These are phyloP conservation scores for Archilochus colubris DNA, from an alignment of 2,113 vertebrate species.

Conservation along the genomic window DNA sequence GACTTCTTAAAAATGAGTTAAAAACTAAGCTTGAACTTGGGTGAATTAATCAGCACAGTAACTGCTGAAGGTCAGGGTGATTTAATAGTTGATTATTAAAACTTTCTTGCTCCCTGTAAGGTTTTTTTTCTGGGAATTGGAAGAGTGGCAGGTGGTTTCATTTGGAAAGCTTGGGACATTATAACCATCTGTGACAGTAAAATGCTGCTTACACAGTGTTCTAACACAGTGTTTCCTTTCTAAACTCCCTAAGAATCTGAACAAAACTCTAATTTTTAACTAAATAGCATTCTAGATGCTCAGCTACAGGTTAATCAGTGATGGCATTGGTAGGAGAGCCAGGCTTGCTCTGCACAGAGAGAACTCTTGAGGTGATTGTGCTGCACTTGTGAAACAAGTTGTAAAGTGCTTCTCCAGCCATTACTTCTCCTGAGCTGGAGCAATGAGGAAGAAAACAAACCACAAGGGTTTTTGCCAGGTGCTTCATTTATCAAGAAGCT, in stretches of 20 bases:
- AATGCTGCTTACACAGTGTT: not conserved
- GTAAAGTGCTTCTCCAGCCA: not conserved
- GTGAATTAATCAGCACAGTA: accelerated
- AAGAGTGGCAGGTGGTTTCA: not conserved
- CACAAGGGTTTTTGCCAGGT: not conserved
- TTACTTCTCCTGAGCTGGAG: not conserved
- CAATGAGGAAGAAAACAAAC: not conserved
- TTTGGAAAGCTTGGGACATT: not conserved
- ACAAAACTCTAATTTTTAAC: not conserved
- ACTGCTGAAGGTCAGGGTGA: not conserved
- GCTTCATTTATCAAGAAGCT: not conserved
- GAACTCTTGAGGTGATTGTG: too few species aligned
- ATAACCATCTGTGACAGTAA: not conserved
- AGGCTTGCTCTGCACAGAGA: not conserved
- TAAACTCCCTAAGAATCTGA: not conserved
- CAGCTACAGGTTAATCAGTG: not conserved
- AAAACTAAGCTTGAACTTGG: not conserved
- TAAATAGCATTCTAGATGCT: not conserved
- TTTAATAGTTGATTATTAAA: not conserved
- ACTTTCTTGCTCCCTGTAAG: not conserved
- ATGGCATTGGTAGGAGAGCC: not conserved
- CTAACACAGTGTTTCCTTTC: too few species aligned
- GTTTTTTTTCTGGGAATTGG: not conserved
- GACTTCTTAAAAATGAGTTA: not conserved
- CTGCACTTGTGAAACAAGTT: not conserved